Base-by-base conservation (phyloP, 2,113 vertebrate genomes). In the mouse (Mus musculus) region DNA sequence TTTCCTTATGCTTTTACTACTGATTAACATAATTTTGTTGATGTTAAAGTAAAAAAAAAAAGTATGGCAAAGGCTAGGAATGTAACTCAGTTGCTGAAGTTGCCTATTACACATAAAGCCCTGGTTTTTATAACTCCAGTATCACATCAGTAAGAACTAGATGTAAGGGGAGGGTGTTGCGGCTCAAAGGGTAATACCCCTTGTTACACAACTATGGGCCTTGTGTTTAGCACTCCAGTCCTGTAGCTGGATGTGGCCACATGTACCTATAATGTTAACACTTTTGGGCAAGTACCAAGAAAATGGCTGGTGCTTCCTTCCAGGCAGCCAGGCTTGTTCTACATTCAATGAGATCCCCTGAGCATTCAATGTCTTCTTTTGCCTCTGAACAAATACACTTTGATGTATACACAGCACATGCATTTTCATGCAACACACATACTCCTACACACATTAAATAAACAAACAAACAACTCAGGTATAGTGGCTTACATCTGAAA, bases 41-140 rank as follows among this genome's bases (percentile, higher is more conserved):
- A 87, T 88, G 94, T 90, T 88, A 96, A 95, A 88, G 9, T 89
- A 95, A 71, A 12, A 93, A 82, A 96, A 94, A 72, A 12, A 89
- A 75, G 7, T 11, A 77, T 20, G 36, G 1, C 3, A 80, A 86
- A 49, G 28, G 17, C 61, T 67, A 30, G 3, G 24, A 30, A 30
- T 49, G 4, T 67, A 67, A 12, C 17, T 67, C 61, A 67, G 39
- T 33, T 65, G 28, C 42, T 33, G 42, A 86, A 86, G 42, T 67
- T 86, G 61, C 61, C 16, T 86, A 49, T 67, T 33, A 33, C 30
- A 10, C 5, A 4, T 33, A 86, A 49, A 86, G 11, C 17, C 10
- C 42, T 86, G 39, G 42, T 16, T 67, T 71, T 71, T 36, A 71
- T 42, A 84, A 16, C 9, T 11, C 4, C 17, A 87, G 11, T 0